Conservation (phyloP, 92 coral and sea anemone species). For the Palythoa heliodiscus region DNA sequence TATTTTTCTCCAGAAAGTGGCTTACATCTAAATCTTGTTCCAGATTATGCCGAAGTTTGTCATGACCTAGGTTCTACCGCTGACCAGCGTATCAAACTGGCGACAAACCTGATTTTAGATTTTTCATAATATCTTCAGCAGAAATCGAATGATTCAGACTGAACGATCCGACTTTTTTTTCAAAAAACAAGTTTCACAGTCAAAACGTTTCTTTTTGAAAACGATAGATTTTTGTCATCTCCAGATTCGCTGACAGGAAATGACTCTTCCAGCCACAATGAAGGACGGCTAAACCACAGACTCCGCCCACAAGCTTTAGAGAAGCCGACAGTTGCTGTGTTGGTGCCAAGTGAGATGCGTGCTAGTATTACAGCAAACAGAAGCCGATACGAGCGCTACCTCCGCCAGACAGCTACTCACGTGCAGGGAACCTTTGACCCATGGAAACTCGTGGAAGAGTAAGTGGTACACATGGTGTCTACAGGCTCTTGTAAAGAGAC, state of each 20-base stretch:
- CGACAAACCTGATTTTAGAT: too few relatives aligned
- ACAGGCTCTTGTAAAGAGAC: too few relatives aligned
- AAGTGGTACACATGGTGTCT: conserved; percentile 21
- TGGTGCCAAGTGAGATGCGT: conserved; percentile 82
- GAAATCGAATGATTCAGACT: neutral
- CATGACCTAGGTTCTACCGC: too few relatives aligned
- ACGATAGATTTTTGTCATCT: neutral
- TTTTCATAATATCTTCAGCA: too few relatives aligned
- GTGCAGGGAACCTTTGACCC: conserved; percentile 95
- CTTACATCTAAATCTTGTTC: too few relatives aligned
- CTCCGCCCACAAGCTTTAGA: conserved; percentile 10
- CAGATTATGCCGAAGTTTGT: too few relatives aligned
- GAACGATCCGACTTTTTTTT: neutral
- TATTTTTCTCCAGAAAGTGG: too few relatives aligned
- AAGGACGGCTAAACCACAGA: neutral
- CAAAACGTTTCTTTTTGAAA: too few relatives aligned
- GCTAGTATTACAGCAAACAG: conserved; percentile 84
- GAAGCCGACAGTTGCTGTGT: conserved; percentile 61
- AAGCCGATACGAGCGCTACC: conserved; percentile 73
- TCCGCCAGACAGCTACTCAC: conserved; percentile 83
- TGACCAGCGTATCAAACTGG: too few relatives aligned
- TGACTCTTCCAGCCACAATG: neutral
- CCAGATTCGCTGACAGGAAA: conserved; percentile 15
- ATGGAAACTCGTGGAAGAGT: conserved; percentile 94
- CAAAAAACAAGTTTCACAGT: too few relatives aligned